Evolutionary conservation across 35 echinoderm and acorn worm species (phyloP), one percentile per base, ranked within the genome.

Genomic region (Lytechinus pictus): DNA sequence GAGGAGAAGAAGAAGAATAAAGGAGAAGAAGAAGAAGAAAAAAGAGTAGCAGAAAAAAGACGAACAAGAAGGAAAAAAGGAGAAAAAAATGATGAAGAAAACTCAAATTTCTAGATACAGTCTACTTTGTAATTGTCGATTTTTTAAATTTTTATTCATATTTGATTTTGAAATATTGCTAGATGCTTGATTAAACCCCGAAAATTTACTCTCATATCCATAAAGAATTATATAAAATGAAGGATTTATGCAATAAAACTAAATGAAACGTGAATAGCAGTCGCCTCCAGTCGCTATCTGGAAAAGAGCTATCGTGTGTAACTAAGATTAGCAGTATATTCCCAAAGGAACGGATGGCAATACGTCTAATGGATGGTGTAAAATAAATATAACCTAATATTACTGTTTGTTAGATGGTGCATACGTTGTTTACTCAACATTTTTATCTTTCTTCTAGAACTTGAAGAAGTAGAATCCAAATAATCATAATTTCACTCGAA

Each of bases 321-420:
- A 9, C 28, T 44, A 21, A 9, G 52, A 90, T 44, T 12, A 52
- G 88, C 52, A 9, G 28, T 54, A 21, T 9, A 52, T 44, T 21
- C 88, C 88, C 88, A 90, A 8, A 52, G 88, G 28, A 90, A 90
- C 10, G 88, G 28, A 90, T 44, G 10, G 88, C 88, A 90, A 90
- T 90, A 90, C 28, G 88, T 90, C 28, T 90, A 90, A 90, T 90
- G 88, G 88, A 90, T 54, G 19, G 66, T 79, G 61, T 8, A 10
- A 57, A 89, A 90, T 44, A 13, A 33, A 52, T 44, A 33, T 90
- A 28, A 90, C 88, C 28, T 90, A 33, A 27, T 28, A 90, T 5
- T 10, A 90, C 88, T 14, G 52, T 79, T 79, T 44, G 33, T 44
- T 44, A 44, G 33, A 44, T 44, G 33, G 33, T 44, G 33, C 33